Conservation (phyloP, 2,888 invertebrate genomes). For the Alviniconcha strummeri region DNA sequence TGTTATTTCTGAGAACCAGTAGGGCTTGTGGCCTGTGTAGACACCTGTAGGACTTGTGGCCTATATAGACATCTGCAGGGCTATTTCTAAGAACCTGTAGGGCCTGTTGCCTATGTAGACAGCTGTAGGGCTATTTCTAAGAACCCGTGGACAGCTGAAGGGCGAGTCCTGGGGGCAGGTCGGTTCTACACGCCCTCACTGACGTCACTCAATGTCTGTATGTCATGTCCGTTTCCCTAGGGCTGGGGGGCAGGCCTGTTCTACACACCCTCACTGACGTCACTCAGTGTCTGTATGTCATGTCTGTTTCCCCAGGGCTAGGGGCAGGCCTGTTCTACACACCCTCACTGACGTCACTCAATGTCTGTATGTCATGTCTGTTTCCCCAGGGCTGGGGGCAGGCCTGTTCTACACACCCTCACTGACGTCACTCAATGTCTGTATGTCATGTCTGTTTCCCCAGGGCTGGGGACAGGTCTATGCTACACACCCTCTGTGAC, state of each 20-base stretch:
- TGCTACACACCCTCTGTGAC: slow-evolving; percentile 37
- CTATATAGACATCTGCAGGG: too few species aligned
- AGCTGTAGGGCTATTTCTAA: too few species aligned
- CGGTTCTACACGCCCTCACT: too few species aligned
- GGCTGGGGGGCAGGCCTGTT: neutral
- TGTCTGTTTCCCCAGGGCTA: neutral
- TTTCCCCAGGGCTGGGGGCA: neutral
- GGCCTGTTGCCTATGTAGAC: too few species aligned
- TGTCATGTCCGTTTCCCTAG: neutral
- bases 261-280: too few species aligned
- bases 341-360: too few species aligned
- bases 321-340: neutral
- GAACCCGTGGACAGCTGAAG: too few species aligned
- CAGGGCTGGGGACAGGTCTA: slow-evolving; percentile 42
- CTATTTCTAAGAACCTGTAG: too few species aligned
- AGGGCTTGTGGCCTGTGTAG: too few species aligned
- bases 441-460: neutral
- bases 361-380: neutral
- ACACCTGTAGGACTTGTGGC: too few species aligned
- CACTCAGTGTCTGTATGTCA: neutral
- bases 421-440: neutral
- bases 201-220: neutral
- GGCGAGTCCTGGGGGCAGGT: neutral
- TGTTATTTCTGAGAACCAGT: too few species aligned
- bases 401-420: neutral